Base-by-base conservation (phyloP, 2,888 invertebrate genomes). In the Acanthopleura granulata region DNA sequence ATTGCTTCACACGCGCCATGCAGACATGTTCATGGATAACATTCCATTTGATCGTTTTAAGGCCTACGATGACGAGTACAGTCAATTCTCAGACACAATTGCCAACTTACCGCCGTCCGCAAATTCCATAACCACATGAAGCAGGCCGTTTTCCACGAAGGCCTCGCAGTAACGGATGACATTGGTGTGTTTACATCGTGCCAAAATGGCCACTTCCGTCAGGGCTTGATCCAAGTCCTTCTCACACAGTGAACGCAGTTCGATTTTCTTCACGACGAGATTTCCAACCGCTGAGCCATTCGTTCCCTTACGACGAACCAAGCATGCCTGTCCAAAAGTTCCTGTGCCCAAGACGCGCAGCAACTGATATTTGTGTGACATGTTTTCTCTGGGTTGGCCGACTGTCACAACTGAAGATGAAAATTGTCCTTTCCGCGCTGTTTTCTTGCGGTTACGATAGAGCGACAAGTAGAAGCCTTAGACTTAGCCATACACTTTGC, bases 51-150 rank as follows among this genome's bases (percentile, higher is more conserved):
- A 40, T 9, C 3, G 40, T 40, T 40, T 40, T 40, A n/a, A n/a
- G n/a, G n/a, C n/a, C 40, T 40, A 40, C 40, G 3, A 6, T 40
- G 3, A 6, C 9, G 40, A 40, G 4, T 9, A 40, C 40, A 40
- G 9, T 61, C 11, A 40, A 40, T 40, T 40, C 9, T 40, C 40
- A 40, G 40, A 40, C 4, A 66, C 3, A 66, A 62, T n/a, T n/a
- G n/a, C 9, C 25, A 16, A 72, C 75, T 72, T 81, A 89, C 89
- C 89, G 75, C 82, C 82, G 49, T 84, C 82, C 0, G 87, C 89
- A 79, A 85, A 87, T 72, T 88, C 87, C 89, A 89, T 89, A 12
- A 84, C 83, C 30, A 89, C 88, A 72, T 83, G 80, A 0, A 88
- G 80, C 61, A 76, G 62, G 11, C 81, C 83, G 6, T 62, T 62